Conservation (phyloP, 2,113 vertebrate species). For the Ictidomys tridecemlineatus region DNA sequence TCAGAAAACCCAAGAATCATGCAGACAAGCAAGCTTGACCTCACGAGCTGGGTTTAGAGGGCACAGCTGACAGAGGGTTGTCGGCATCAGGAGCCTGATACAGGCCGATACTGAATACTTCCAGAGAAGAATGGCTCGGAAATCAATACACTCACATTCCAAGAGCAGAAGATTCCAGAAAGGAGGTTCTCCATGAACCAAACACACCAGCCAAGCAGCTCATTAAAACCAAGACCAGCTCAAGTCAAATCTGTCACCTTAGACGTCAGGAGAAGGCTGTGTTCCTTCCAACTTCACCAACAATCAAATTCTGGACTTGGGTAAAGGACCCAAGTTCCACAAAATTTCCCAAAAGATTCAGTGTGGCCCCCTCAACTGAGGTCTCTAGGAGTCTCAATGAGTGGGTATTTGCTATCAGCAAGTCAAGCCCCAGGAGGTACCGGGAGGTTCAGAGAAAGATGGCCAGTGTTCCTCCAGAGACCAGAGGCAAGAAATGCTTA, state of each 20-base stretch:
- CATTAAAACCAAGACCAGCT: not conserved
- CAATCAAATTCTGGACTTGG: no score
- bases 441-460: no score
- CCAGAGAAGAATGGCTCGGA: no score
- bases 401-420: no score
- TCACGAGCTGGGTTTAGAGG: not conserved
- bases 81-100: not conserved
- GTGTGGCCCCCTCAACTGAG: not conserved
- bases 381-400: not conserved
- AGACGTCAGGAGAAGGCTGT: no score
- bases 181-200: not conserved
- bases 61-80: accelerated
- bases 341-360: not conserved
- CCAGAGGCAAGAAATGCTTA: no score
- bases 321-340: not conserved
- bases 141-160: constrained; percentile 21
- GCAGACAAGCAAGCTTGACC: no score
- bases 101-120: accelerated
- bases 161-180: constrained; percentile 61
- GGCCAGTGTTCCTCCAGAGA: no score
- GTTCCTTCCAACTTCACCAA: no score
- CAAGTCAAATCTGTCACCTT: no score
- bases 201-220: not conserved
- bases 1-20: not conserved
- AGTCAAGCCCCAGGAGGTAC: no score